A percentile compares a stretch with the other conserved stretches of the same genome.
These are phyloP conservation scores for Bathynomus jamesi DNA, from an alignment of 1,140 invertebrate genomes.

Conservation along the genomic window DNA sequence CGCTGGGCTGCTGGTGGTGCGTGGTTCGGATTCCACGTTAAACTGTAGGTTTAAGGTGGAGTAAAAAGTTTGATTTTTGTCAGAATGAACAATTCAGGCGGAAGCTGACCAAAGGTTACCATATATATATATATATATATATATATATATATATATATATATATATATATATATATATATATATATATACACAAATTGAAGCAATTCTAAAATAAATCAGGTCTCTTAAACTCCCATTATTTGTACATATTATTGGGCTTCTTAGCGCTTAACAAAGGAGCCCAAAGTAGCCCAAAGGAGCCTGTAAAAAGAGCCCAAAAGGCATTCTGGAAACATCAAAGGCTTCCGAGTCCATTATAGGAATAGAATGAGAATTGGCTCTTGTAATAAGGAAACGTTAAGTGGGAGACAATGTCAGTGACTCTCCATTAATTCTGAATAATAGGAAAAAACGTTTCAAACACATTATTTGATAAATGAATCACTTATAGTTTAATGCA, in stretches of 20 bases:
- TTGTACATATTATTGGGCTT: background rate
- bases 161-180: slow-evolving; percentile 7
- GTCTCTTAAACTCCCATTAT: background rate
- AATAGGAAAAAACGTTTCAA: background rate
- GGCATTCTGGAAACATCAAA: background rate
- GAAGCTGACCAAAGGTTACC: too few species aligned
- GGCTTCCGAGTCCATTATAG: background rate
- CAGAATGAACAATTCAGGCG: too few species aligned
- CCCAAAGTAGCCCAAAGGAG: background rate
- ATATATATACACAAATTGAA: slow-evolving; percentile 5
- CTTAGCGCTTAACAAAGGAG: slow-evolving; percentile 3
- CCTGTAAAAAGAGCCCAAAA: background rate
- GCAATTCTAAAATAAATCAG: too few species aligned
- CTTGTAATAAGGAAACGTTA: background rate
- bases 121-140: slow-evolving; percentile 1
- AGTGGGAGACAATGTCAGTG: background rate
- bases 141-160: slow-evolving; percentile 6
- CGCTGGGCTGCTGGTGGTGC: too few species aligned
- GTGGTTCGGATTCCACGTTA: too few species aligned
- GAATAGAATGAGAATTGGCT: background rate
- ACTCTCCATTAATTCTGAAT: slow-evolving; percentile 1
- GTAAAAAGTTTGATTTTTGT: too few species aligned
- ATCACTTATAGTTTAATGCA: too few species aligned
- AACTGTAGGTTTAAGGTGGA: too few species aligned
- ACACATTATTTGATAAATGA: too few species aligned